A percentile compares a stretch with the other conserved stretches of the same genome.
Conservation (phyloP, 2,888 invertebrate species). For the Plebejus melissa region DNA sequence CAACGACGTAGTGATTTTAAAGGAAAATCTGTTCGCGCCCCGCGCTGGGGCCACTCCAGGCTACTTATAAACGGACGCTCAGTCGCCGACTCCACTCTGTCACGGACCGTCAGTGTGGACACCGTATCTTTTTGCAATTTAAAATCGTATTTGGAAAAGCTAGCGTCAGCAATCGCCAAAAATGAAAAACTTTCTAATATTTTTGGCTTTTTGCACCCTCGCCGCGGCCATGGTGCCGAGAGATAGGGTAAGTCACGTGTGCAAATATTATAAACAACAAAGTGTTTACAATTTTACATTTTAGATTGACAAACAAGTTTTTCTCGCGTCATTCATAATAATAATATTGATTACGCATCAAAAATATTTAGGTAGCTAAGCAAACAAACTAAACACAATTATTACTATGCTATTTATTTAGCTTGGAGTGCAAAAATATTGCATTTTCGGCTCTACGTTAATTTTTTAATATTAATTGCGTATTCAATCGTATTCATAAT, state of each 20-base stretch:
- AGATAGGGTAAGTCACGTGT: slow-evolving; percentile 52
- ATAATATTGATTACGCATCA: not conserved
- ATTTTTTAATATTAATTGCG: not conserved
- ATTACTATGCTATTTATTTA: not conserved
- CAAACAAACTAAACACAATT: not conserved
- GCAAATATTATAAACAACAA: slow-evolving; percentile 1
- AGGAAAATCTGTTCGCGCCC: slow-evolving; percentile 26
- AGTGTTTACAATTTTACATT: slow-evolving; percentile 35
- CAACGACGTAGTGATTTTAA: slow-evolving; percentile 26
- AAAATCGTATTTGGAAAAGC: slow-evolving; percentile 32
- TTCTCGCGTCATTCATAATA: slow-evolving; percentile 1
- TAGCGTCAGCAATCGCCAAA: slow-evolving; percentile 30
- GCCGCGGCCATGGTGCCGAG: slow-evolving; percentile 54
- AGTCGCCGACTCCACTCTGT: slow-evolving; percentile 50
- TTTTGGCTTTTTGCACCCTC: slow-evolving; percentile 48
- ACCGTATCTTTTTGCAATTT: slow-evolving; percentile 34
- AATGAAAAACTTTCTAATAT: slow-evolving; percentile 48
- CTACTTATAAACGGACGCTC: slow-evolving; percentile 47
- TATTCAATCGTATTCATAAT: not conserved
- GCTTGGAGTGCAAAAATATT: not conserved
- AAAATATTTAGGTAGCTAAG: not conserved
- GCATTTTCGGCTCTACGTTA: not conserved
- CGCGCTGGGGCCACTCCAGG: slow-evolving; percentile 36
- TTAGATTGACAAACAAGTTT: slow-evolving; percentile 9
- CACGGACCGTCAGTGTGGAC: slow-evolving; percentile 44